Evolutionary conservation across 2,797 vertebrate genomes (phyloP).

Genomic region (Halcyon badia): DNA sequence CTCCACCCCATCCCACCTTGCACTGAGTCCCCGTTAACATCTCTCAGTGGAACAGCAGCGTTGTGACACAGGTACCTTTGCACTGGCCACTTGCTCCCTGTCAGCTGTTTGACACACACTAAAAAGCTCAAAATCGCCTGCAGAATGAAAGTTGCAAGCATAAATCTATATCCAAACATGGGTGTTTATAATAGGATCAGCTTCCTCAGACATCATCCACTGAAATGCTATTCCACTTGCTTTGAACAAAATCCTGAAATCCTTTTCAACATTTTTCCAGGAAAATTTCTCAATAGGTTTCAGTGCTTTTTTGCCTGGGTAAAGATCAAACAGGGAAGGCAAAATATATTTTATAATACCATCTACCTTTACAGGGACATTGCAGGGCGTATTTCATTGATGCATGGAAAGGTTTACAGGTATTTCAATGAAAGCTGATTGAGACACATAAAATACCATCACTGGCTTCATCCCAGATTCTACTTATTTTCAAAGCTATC

Average conservation of each 20-base stretch:
- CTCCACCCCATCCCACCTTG: neutral
- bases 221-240: neutral
- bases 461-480: neutral
- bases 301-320: neutral
- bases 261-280: neutral
- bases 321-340: neutral
- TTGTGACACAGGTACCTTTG: neutral
- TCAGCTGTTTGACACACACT: neutral
- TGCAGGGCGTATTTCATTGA: neutral
- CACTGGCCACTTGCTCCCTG: neutral
- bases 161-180: neutral
- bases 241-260: neutral
- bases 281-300: neutral
- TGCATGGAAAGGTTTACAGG: neutral
- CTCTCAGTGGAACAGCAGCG: neutral
- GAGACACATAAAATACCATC: neutral
- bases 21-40: neutral
- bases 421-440: conserved; percentile 5
- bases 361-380: neutral
- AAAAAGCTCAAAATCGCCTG: neutral
- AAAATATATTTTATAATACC: neutral
- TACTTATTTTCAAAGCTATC: conserved; percentile 22
- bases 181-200: neutral
- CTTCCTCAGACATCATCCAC: neutral
- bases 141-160: neutral